Evolutionary conservation across 2,888 invertebrate species (phyloP), one percentile per base, ranked within the genome.

Genomic region (Nysson spinosus): DNA sequence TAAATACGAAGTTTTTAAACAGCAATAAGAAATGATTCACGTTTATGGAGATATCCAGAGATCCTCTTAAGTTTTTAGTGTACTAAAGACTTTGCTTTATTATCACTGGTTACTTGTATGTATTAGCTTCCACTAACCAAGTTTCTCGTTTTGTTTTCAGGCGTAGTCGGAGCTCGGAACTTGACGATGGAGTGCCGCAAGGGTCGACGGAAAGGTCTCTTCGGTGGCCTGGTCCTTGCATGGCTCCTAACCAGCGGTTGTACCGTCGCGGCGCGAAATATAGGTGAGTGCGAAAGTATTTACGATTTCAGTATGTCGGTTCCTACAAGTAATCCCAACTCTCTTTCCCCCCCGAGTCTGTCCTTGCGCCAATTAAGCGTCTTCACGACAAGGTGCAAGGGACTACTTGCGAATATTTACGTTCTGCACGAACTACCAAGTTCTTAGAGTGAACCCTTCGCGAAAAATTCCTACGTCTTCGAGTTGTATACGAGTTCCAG

Each of bases 101-200:
- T 2, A 24, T 9, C 6, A 24, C 9, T 9, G 24, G 4, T 30
- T 11, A 30, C 11, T 9, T n/a, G n/a, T 22, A 42, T 19, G 20
- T 32, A 32, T 34, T 43, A 42, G 6, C 14, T 28, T 14, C 11
- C n/a, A 3, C 20, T 43, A 42, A 58, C 26, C 43, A 22, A 5
- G 6, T 24, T 22, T 26, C 42, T 57, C 42, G 44, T 50, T 78
- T 60, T 75, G 57, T 56, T 83, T 79, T 9, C 80, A 86, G 86
- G 82, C 83, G 82, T 85, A 86, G 85, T 85, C 79, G 80, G 79
- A 83, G 83, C 80, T 81, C 79, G 78, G 76, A 78, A 80, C 79
- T 78, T 81, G 80, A 83, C 78, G 81, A 86, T 86, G 86, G 85
- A 85, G 85, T 84, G 86, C 77, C 85, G 85, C 79, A 86, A 81